Evolutionary conservation across 2,888 invertebrate species (phyloP).

Genomic region (Entomobrya multifasciata): DNA sequence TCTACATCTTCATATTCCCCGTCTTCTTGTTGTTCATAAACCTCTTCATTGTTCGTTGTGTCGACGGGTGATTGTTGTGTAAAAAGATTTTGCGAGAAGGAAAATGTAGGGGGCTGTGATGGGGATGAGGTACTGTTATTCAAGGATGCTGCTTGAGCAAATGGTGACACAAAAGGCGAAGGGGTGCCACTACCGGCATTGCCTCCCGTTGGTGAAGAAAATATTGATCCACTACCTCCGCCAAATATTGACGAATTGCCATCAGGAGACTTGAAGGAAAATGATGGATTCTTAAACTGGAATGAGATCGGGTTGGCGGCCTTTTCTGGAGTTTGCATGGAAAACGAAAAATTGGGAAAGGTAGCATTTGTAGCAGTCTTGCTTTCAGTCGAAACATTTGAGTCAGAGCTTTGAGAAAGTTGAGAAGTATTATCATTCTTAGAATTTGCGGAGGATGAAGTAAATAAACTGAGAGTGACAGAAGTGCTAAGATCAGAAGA

Average conservation of each 20-base stretch:
- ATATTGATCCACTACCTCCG: constrained; percentile 50
- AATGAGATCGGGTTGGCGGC: constrained; percentile 50
- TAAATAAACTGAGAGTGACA: no score
- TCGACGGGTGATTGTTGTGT: background rate
- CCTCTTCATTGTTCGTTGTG: constrained; percentile 13
- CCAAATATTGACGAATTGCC: constrained; percentile 38
- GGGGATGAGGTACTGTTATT: constrained; percentile 28
- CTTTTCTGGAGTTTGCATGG: constrained; percentile 49
- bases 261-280: constrained; percentile 68
- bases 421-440: background rate
- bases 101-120: constrained; percentile 1
- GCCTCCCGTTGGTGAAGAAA: constrained; percentile 31
- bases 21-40: constrained; percentile 50
- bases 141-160: constrained; percentile 16
- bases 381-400: no score
- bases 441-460: background rate
- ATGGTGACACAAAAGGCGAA: constrained; percentile 50
- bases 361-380: no score
- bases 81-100: background rate
- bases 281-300: constrained; percentile 66
- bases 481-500: background rate
- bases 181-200: background rate
- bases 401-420: no score
- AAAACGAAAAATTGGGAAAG: constrained; percentile 70
- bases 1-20: constrained; percentile 72